A percentile compares a stretch with the other conserved stretches of the same genome.
These are phyloP conservation scores for Drosophila aldrichi DNA, from an alignment of 2,888 invertebrate genomes.

Conservation along the genomic window DNA sequence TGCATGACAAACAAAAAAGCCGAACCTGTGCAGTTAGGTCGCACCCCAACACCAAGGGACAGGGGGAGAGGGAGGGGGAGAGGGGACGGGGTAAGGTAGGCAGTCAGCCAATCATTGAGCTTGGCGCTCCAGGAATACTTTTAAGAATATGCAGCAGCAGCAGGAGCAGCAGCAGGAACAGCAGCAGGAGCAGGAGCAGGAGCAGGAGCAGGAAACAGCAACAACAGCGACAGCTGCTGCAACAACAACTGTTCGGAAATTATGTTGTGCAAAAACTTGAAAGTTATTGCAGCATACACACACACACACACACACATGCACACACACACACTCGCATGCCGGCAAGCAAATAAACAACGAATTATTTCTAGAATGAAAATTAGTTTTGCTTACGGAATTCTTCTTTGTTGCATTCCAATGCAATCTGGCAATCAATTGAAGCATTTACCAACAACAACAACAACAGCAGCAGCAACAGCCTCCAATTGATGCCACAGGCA, in stretches of 20 bases:
- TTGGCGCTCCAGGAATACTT: slow-evolving; percentile 26
- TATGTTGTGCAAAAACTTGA: slow-evolving; percentile 53
- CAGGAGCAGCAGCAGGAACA: background rate
- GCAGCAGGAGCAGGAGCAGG: too few relatives aligned
- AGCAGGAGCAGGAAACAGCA: too few relatives aligned
- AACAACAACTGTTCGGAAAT: slow-evolving; percentile 39
- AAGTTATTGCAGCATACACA: slow-evolving; percentile 38
- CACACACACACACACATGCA: slow-evolving; percentile 5
- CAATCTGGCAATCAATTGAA: slow-evolving; percentile 25
- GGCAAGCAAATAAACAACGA: slow-evolving; percentile 51
- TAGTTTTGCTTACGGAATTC: slow-evolving; percentile 47
- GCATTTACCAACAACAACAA: slow-evolving; percentile 18
- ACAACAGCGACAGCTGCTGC: slow-evolving; percentile 20
- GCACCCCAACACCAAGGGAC: background rate
- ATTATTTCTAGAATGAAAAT: slow-evolving; percentile 68
- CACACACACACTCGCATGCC: slow-evolving; percentile 1
- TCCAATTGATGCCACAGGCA: slow-evolving; percentile 13
- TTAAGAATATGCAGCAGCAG: slow-evolving; percentile 26
- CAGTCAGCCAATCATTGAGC: slow-evolving; percentile 48
- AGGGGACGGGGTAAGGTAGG: background rate
- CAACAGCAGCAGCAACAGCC: background rate
- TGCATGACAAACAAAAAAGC: slow-evolving; percentile 73
- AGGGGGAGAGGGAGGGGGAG: background rate
- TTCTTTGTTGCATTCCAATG: slow-evolving; percentile 35
- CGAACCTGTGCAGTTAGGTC: slow-evolving; percentile 34